Evolutionary conservation across 2,888 invertebrate genomes (phyloP), one percentile per base, ranked within the genome.

Genomic region (Cotesia congregata): DNA sequence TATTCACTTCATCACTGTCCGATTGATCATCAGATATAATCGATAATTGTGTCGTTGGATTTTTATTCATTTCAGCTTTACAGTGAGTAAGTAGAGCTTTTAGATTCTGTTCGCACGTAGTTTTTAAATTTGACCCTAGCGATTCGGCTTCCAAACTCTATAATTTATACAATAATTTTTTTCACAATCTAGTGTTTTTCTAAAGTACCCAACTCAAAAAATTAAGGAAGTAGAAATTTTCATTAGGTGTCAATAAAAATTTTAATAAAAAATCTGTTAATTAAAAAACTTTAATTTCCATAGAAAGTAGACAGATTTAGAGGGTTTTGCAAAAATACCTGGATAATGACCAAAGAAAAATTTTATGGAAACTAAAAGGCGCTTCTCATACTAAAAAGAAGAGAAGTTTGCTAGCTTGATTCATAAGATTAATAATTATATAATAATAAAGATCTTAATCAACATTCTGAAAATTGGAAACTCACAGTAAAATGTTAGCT

Each of bases 111-210:
- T 85, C 83, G 75, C 86, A 81, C 82, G 87, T 87, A 82, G 85
- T 82, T 80, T 87, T 86, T 83, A 86, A 82, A 83, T 86, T 86
- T 82, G 86, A 83, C 84, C 85, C 87, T 83, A 88, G 83, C 77
- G 86, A 87, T 85, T 85, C 88, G 83, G 85, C 85, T 81, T 85
- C 87, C 85, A 86, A 85, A 79, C 84, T 88, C 88, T 88, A 87
- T 82, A 88, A 88, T 83, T 80, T 76, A 68, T 38, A 61, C 62
- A 64, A 41, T n/a, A 15, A 50, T 70, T 69, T 50, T 61, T 67
- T 68, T 76, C 61, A 50, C 39, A 60, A 61, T 15, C 50, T 65
- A 73, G 67, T 38, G 20, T 6, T 7, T 50, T 20, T n/a, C 12
- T 15, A 41, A 40, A 12, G 4, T 7, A 61, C 17, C 15, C 17